Conservation (phyloP, 2,888 invertebrate genomes). For the Hirudinaria manillensis region DNA sequence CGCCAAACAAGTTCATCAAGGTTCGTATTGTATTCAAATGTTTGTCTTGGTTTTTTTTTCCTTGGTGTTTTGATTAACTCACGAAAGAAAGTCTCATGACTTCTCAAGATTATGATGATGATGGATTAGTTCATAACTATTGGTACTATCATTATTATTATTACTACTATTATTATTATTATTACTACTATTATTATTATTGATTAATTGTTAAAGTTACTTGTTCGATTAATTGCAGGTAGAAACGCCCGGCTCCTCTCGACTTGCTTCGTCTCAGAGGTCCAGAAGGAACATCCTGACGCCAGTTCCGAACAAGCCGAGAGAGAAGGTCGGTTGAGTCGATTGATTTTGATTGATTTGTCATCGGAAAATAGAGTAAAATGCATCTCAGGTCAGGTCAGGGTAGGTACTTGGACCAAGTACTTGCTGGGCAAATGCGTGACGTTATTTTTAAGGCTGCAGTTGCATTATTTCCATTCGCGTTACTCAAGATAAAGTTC, state of each 20-base stretch:
- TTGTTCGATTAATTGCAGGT: neutral
- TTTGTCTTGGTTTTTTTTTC: neutral
- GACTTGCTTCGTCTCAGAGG: constrained; percentile 10
- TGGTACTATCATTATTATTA: neutral
- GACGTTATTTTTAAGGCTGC: no score
- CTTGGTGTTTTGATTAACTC: neutral
- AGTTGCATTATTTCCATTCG: no score
- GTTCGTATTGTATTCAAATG: no score
- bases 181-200: neutral
- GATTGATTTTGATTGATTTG: no score
- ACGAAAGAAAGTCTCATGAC: no score
- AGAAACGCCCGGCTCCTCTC: neutral
- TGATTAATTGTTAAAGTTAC: neutral
- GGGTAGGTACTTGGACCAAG: no score
- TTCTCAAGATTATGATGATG: neutral
- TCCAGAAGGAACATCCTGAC: constrained; percentile 1
- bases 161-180: neutral
- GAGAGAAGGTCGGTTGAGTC: no score
- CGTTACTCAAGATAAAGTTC: no score
- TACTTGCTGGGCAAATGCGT: no score
- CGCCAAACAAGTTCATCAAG: constrained; percentile 49
- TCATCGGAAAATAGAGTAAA: no score
- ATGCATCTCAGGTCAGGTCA: no score
- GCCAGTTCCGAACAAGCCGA: neutral
- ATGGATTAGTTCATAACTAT: neutral